Base-by-base conservation (phyloP, 2,797 vertebrate species). In the Lates japonicus region DNA sequence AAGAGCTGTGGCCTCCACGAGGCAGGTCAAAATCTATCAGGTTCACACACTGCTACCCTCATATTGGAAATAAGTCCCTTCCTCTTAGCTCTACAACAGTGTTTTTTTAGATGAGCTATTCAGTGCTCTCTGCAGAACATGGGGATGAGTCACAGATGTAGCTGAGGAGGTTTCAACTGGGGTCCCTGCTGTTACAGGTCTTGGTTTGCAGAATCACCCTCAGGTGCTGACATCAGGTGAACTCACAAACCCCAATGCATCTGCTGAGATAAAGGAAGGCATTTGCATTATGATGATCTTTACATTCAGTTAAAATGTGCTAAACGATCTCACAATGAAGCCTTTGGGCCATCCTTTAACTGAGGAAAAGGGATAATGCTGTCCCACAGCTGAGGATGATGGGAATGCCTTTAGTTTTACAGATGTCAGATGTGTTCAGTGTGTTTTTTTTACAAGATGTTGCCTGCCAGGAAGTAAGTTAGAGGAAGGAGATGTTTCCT, bases 11-110 rank as follows among this genome's bases (percentile, higher is more conserved):
- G 63, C 51, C 74, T 88, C 90, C 13, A n/a, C n/a, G 93, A 92
- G 1, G 83, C 5, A 92, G 29, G 31, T 96, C 97, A 0, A 97
- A 96, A 91, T 98, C 96, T 11, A 97, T 97, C 73, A 98, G 96
- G 22, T 97, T 96, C 76, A n/a, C 96, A 96, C 48, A 97, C 95
- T 0, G 96, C 95, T 12, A 96, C 94, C 95, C 1, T 98, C 97
- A 99, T 98, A 81, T 9, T 88, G 86, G 81, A 33, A 41, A 31
- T 1, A 4, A 29, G 35, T 35, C 33, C 22, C 31, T 61, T 46
- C 1, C 39, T 63, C n/a, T 44, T 52, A 67, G 55, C 51, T 78
- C 14, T 49, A 48, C 0, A 69, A 42, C 66, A 20, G 20, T 10
- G 60, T 33, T 25, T 33, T 44, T 39, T 49, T 46, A 57, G 41